Base-by-base conservation (phyloP, 2,888 invertebrate genomes). In the Dasysyrphus albostriatus region DNA sequence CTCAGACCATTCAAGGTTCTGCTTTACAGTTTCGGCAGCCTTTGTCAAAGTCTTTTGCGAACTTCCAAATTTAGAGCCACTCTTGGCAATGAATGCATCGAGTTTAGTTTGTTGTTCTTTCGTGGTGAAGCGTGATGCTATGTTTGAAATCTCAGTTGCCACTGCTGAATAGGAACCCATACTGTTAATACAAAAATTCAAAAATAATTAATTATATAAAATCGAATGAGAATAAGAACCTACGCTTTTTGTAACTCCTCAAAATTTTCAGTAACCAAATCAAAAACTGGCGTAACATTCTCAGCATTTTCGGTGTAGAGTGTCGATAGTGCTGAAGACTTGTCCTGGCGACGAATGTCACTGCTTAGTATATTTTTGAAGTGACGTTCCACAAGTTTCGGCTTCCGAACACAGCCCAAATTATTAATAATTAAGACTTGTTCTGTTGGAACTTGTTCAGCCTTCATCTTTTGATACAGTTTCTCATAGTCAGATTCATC, bases 391-490 rank as follows among this genome's bases (percentile, higher is more conserved):
- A 97, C 93, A 29, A 95, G 93, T 44, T 91, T 91, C 0, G 91
- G 89, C 73, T 95, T 90, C 75, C 92, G 93, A 0, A 96, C 95
- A 90, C 97, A 97, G 0, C 96, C 96, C 72, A 98, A 92, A 1
- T 95, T 94, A 69, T 91, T 92, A 29, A 97, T 93, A 1, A 97
- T 93, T 9, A 94, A 91, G 5, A 94, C 94, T 91, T 96, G 94
- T 91, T 97, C 97, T 0, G 95, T 94, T 51, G 96, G 95, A 1
- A 96, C 94, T 44, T 94, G 94, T 69, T 95, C 94, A 0, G 88
- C 90, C 69, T 92, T 89, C 91, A 88, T 19, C 44, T 74, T 83
- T 4, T 42, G 34, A 44, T 72, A 80, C 0, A 88, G 72, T 0
- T 5, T n/a, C 0, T 88, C 51, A 29, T 83, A 88, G 37, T 88